Evolutionary conservation across 2,888 invertebrate species (phyloP).

Genomic region (Andrena bicolor): DNA sequence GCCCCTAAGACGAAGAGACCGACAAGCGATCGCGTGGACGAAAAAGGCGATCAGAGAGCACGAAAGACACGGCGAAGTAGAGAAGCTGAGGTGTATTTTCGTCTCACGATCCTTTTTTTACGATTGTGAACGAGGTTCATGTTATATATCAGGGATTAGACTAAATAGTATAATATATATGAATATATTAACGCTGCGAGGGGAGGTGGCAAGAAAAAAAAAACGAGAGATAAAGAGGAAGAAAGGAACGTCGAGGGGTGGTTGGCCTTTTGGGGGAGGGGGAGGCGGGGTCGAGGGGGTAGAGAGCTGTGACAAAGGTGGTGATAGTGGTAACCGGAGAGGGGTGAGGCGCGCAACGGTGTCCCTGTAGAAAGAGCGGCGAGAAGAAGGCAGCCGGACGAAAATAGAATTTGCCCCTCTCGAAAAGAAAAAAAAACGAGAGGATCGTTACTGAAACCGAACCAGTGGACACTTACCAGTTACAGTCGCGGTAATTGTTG

Average conservation of each 20-base stretch:
- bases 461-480: neutral
- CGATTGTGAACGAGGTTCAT: slow-evolving; percentile 83
- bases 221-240: neutral
- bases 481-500: neutral
- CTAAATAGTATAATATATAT: slow-evolving; percentile 80
- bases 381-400: neutral
- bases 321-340: slow-evolving; percentile 78
- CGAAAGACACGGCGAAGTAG: slow-evolving; percentile 24
- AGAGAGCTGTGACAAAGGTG: slow-evolving; percentile 73
- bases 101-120: slow-evolving; percentile 80
- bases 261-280: slow-evolving; percentile 43
- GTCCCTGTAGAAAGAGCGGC: slow-evolving; percentile 25
- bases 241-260: slow-evolving; percentile 21
- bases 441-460: neutral
- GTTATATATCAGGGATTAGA: slow-evolving; percentile 85
- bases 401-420: slow-evolving; percentile 9
- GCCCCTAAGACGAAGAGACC: neutral
- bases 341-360: neutral
- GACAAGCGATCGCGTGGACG: neutral
- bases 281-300: slow-evolving; percentile 6
- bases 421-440: neutral
- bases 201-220: slow-evolving; percentile 71
- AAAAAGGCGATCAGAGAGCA: neutral
- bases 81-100: slow-evolving; percentile 73
- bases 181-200: slow-evolving; percentile 68